Base-by-base conservation (phyloP, 2,797 vertebrate species). In the Phalloptychus januarius region DNA sequence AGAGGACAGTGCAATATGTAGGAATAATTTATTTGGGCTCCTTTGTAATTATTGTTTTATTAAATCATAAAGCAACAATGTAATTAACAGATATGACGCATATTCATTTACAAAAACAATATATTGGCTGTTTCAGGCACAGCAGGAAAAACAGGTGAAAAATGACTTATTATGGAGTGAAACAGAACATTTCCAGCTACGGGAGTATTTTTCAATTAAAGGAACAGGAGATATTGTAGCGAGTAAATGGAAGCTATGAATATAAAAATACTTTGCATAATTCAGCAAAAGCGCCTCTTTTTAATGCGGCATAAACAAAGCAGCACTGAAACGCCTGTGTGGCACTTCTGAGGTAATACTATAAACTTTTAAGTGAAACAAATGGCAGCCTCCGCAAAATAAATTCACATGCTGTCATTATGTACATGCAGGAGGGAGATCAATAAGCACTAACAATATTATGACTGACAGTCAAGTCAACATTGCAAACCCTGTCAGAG, bases 391-490 rank as follows among this genome's bases (percentile, higher is more conserved):
- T 50, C 71, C 31, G 5, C 7, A 48, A 72, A 50, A 48, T 50
- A 50, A 23, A 50, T 50, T 23, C 18, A 18, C 44, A 33, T 31
- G 15, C 28, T 44, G 7, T 67, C 36, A 12, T 36, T 50, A 33
- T 72, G 28, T 50, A 18, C 69, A 16, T 50, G 71, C 33, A 67
- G 63, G 36, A 67, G 36, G 20, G 36, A 67, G 20, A 67, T 40
- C 25, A 71, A 33, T 25, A 52, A 78, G 82, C 74, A 80, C 85
- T 86, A 82, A 76, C 45, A 79, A 83, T 71, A 67, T 48, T n/a
- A 71, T 13, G 84, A 84, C 50, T 83, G 48, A 74, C 28, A 52
- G 46, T 84, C 71, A 52, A 52, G 83, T 77, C 15, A 58, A 58
- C 45, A 71, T 75, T 40, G 63, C 2, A 48, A 76, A 50, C 40